Evolutionary conservation across 2,113 vertebrate genomes (phyloP).

Genomic region (Egretta garzetta): DNA sequence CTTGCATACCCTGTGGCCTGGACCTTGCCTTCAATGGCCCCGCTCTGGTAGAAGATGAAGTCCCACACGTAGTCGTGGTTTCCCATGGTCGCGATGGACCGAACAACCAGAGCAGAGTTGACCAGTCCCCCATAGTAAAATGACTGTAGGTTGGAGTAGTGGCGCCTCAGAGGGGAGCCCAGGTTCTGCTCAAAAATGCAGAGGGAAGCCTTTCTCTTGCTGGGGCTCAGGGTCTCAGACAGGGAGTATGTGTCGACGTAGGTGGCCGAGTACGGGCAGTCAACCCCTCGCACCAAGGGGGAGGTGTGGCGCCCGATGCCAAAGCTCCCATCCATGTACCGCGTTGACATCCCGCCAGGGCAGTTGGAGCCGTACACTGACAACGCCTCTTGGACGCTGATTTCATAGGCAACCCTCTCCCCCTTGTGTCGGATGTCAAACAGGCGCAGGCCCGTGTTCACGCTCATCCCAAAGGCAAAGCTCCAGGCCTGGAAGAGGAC

Average conservation of each 20-base stretch:
- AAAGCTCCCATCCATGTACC: slow-evolving; percentile 84
- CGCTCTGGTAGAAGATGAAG: slow-evolving; percentile 87
- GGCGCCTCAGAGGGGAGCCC: slow-evolving; percentile 85
- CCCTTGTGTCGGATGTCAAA: slow-evolving; percentile 82
- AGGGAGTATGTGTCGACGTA: slow-evolving; percentile 70
- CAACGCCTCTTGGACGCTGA: slow-evolving; percentile 87
- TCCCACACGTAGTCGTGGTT: slow-evolving; percentile 91
- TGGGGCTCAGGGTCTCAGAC: neutral
- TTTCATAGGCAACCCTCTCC: slow-evolving; percentile 82
- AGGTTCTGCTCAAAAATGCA: slow-evolving; percentile 87
- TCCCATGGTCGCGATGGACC: slow-evolving; percentile 83
- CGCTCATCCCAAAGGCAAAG: slow-evolving; percentile 84
- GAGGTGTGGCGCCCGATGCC: slow-evolving; percentile 83
- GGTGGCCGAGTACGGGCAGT: slow-evolving; percentile 82
- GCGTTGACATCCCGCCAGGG: slow-evolving; percentile 79
- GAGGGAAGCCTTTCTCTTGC: slow-evolving; percentile 67
- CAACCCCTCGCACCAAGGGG: slow-evolving; percentile 82
- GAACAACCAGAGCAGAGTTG: slow-evolving; percentile 83
- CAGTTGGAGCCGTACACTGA: slow-evolving; percentile 83
- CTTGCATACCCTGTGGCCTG: slow-evolving; percentile 86
- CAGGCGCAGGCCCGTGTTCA: slow-evolving; percentile 80
- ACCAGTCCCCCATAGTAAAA: slow-evolving; percentile 83
- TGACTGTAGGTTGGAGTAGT: slow-evolving; percentile 81
- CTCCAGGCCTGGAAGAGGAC: slow-evolving; percentile 83
- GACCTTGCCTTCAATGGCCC: slow-evolving; percentile 85